Evolutionary conservation across 2,888 invertebrate genomes (phyloP).

Genomic region (Pterostichus madidus): DNA sequence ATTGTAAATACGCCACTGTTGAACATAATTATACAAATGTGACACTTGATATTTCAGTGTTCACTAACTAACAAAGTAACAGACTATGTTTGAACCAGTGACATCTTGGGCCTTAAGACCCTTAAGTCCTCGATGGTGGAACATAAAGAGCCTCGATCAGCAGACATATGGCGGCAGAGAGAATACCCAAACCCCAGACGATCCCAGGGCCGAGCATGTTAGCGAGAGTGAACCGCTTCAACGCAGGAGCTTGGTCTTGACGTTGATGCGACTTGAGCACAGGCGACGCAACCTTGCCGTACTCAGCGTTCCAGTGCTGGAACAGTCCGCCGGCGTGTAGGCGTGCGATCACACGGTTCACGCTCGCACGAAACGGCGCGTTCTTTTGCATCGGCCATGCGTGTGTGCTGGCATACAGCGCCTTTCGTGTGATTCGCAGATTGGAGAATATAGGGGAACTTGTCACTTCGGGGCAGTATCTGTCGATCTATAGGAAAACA

Average conservation of each 20-base stretch:
- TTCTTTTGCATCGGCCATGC: constrained; percentile 28
- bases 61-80: no score
- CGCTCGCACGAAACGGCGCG: constrained; percentile 1
- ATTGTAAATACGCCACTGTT: no score
- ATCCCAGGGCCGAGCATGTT: constrained; percentile 13
- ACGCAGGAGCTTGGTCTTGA: not conserved
- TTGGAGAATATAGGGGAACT: not conserved
- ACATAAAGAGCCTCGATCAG: not conserved
- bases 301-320: not conserved
- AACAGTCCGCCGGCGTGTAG: constrained; percentile 13
- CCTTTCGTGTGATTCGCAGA: constrained; percentile 2
- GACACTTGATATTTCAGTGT: no score
- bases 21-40: no score
- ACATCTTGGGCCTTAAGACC: no score
- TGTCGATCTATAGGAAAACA: not conserved
- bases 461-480: constrained; percentile 12
- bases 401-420: constrained; percentile 18
- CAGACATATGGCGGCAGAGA: not conserved
- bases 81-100: no score
- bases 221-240: not conserved
- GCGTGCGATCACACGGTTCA: constrained; percentile 8
- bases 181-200: constrained; percentile 8
- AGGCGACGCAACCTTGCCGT: constrained; percentile 50
- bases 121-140: no score
- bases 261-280: constrained; percentile 60